These are phyloP conservation scores for Orcinus orca DNA, from an alignment of 2,113 vertebrate species.

Conservation along the genomic window DNA sequence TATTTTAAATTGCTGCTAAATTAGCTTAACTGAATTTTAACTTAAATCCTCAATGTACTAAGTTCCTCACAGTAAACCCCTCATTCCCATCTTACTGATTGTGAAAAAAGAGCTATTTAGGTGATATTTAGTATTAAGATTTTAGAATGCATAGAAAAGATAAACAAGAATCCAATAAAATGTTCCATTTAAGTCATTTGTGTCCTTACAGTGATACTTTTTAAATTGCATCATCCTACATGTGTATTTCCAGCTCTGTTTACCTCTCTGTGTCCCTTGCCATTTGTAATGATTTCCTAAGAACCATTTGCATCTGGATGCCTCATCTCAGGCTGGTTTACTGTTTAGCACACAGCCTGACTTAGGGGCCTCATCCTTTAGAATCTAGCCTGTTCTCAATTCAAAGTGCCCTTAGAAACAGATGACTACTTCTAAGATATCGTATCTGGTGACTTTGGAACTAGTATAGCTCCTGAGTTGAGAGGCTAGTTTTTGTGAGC, in stretches of 20 bases:
- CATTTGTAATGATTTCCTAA: not conserved
- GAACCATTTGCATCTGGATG: too few species aligned
- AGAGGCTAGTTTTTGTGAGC: not conserved
- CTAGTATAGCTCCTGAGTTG: not conserved
- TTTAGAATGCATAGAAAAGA: not conserved
- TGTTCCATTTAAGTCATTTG: not conserved
- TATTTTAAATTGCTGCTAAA: constrained; percentile 69
- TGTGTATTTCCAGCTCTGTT: not conserved
- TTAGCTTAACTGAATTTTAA: constrained; percentile 78
- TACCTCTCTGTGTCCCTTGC: not conserved
- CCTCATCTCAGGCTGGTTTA: not conserved
- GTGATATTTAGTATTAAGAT: not conserved
- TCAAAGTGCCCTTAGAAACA: not conserved
- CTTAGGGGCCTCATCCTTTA: accelerated
- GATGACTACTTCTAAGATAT: accelerated
- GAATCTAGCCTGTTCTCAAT: not conserved
- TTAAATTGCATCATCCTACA: not conserved
- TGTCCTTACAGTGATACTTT: not conserved
- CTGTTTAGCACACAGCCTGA: not conserved
- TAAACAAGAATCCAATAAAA: not conserved
- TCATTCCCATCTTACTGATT: not conserved
- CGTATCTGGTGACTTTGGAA: not conserved
- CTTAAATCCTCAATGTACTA: constrained; percentile 61
- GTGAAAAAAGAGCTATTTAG: not conserved
- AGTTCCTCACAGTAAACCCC: not conserved